Conservation (phyloP, 2,797 vertebrate genomes). For the Hypotaenidia philippensis region DNA sequence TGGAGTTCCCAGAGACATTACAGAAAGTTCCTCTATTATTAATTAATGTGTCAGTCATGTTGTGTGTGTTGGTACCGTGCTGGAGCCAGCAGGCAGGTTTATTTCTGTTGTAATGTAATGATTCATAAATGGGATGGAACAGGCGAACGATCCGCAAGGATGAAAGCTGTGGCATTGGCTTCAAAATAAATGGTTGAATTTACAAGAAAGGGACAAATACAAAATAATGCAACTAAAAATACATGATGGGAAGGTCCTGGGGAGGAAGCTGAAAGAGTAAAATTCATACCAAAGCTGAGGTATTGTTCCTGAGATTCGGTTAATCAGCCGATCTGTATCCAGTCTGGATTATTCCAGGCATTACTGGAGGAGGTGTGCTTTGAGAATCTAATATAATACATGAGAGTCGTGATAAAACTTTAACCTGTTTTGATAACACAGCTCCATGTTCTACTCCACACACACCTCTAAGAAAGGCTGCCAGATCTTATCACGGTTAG, state of each 20-base stretch:
- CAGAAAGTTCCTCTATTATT: not conserved
- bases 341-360: slow-evolving; percentile 20
- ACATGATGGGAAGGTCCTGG: not conserved
- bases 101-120: not conserved
- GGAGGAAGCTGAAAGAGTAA: not conserved
- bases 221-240: not conserved
- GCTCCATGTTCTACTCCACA: not conserved
- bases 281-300: not conserved
- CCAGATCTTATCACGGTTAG: not conserved
- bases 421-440: slow-evolving; percentile 22
- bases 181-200: not conserved
- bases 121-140: not conserved
- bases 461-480: slow-evolving; percentile 26
- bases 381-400: slow-evolving; percentile 10
- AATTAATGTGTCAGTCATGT: not conserved
- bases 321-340: slow-evolving; percentile 32
- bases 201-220: not conserved
- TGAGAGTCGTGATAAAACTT: slow-evolving; percentile 12
- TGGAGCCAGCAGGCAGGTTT: not conserved
- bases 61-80: not conserved
- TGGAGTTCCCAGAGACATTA: not conserved
- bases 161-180: not conserved
- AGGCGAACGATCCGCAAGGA: not conserved
- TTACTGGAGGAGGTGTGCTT: slow-evolving; percentile 7
- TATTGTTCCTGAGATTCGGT: slow-evolving; percentile 8